phyloP scores from a whole-genome alignment of 2,888 invertebrate genomes.

The Odontomyia ornata region DNA sequence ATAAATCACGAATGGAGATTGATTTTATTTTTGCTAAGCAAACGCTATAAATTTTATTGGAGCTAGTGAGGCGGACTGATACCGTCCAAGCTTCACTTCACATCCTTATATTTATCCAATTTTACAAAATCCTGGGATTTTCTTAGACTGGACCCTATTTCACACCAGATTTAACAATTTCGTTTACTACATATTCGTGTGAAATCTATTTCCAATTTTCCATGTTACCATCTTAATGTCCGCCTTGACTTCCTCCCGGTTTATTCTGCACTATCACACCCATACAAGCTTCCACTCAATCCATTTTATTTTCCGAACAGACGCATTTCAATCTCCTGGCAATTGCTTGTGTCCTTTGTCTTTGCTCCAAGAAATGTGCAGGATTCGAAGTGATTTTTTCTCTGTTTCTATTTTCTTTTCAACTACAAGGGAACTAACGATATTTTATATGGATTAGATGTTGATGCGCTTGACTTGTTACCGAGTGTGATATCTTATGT shows the following conservation, averaged over 20 bases:
- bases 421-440: not conserved
- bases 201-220: constrained; percentile 31
- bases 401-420: not conserved
- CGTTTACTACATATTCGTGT: constrained; percentile 4
- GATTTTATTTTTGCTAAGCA: not conserved
- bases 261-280: not conserved
- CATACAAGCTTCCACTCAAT: not conserved
- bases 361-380: not conserved
- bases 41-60: not conserved
- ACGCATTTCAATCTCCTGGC: constrained; percentile 38
- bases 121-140: constrained; percentile 45
- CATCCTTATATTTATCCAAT: constrained; percentile 47
- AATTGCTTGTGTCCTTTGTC: constrained; percentile 32
- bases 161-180: constrained; percentile 50
- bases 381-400: not conserved
- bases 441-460: constrained; percentile 41
- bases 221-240: not conserved
- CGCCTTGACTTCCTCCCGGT: not conserved
- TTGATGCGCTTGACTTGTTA: constrained; percentile 21
- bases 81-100: constrained; percentile 16
- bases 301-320: constrained; percentile 35
- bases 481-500: constrained; percentile 33
- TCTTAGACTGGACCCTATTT: constrained; percentile 49
- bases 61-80: constrained; percentile 37
- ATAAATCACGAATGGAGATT: not conserved